These are phyloP conservation scores for Propithecus deckenii DNA, from an alignment of 2,797 vertebrate species.

Conservation along the genomic window DNA sequence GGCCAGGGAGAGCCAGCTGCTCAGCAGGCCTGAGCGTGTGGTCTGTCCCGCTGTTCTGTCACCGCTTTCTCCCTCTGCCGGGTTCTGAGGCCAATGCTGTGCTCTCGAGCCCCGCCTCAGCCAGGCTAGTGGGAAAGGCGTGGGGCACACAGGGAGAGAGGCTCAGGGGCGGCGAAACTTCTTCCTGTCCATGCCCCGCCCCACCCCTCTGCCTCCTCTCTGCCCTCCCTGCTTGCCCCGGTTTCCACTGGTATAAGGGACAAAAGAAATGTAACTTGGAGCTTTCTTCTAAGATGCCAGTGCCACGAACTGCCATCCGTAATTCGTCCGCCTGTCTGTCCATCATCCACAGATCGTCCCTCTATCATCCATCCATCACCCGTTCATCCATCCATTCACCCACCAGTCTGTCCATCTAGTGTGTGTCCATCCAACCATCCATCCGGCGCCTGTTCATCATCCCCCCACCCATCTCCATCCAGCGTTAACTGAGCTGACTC, in stretches of 20 bases:
- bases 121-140: not conserved
- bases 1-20: not conserved
- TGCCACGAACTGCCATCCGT: fast-evolving
- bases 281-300: not conserved
- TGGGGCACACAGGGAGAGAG: fast-evolving
- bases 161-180: too few species aligned
- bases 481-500: not conserved
- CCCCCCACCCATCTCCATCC: not conserved
- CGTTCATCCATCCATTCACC: not conserved
- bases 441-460: not conserved
- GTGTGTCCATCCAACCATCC: not conserved
- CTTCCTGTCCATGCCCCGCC: not conserved
- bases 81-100: not conserved
- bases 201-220: not conserved
- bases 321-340: not conserved
- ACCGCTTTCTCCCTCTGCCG: not conserved
- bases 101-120: not conserved
- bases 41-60: not conserved
- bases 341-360: not conserved
- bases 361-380: fast-evolving
- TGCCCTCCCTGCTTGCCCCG: not conserved
- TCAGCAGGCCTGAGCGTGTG: not conserved
- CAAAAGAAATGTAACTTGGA: not conserved
- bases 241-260: not conserved
- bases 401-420: not conserved